phyloP scores from a whole-genome alignment of 2,113 vertebrate genomes.

The Oncorhynchus mykiss region DNA sequence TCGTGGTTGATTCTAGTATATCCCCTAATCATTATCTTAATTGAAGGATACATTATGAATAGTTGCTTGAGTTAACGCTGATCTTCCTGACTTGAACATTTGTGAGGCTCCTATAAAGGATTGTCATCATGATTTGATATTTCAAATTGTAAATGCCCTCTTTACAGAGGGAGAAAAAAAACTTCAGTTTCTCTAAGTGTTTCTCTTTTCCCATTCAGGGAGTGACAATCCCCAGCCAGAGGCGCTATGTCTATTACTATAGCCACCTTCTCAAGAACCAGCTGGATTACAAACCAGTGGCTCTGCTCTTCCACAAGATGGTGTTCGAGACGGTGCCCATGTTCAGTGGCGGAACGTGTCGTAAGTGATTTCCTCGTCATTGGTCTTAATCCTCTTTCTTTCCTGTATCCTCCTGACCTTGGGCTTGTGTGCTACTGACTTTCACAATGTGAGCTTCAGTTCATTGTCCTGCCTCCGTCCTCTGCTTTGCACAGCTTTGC shows the following conservation, averaged over 20 bases:
- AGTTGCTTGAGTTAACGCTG: too few relatives aligned
- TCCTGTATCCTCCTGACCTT: not conserved
- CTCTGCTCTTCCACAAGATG: constrained; percentile 98
- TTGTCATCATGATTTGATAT: too few relatives aligned
- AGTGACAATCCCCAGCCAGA: constrained; percentile 97
- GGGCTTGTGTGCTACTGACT: not conserved
- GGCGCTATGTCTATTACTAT: constrained; percentile 96
- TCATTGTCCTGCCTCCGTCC: not conserved
- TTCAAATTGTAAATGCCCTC: not conserved
- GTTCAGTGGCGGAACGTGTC: constrained; percentile 96
- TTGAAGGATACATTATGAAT: too few relatives aligned
- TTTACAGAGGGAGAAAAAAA: not conserved
- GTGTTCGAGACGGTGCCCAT: constrained; percentile 98
- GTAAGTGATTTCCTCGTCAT: constrained; percentile 75
- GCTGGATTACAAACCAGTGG: constrained; percentile 94
- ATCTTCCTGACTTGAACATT: too few relatives aligned
- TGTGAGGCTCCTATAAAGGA: too few relatives aligned
- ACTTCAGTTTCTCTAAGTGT: not conserved
- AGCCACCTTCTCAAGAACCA: constrained; percentile 95
- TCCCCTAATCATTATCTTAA: too few relatives aligned
- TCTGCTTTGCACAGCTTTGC: not conserved
- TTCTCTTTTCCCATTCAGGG: constrained; percentile 71
- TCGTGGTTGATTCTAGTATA: too few relatives aligned
- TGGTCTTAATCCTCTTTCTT: not conserved
- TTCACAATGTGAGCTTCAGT: not conserved